phyloP scores from a whole-genome alignment of 1,140 invertebrate genomes.

The Pseudomyrmex dendroicus region DNA sequence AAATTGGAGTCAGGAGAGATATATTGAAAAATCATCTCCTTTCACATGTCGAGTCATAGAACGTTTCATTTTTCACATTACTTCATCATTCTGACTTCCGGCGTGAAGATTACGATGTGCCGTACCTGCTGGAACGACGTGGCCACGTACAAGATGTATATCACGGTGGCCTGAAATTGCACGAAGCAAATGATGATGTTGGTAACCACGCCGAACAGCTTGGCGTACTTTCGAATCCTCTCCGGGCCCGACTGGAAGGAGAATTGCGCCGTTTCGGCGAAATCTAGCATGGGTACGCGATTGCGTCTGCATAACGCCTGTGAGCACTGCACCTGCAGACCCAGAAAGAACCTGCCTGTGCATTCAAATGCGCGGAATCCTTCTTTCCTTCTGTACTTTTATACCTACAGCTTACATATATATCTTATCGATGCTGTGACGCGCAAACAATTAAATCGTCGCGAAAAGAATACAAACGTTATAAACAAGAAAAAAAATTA shows the following conservation, averaged over 20 bases:
- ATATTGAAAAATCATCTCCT: too few relatives aligned
- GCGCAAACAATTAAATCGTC: background rate
- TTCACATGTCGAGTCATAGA: too few relatives aligned
- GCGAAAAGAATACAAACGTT: too few relatives aligned
- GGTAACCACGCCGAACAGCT: slow-evolving; percentile 76
- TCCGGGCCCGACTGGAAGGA: slow-evolving; percentile 85
- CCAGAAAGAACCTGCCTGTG: slow-evolving; percentile 45
- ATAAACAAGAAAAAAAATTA: too few relatives aligned
- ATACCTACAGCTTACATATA: background rate
- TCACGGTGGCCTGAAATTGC: slow-evolving; percentile 71
- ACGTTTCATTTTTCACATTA: slow-evolving; percentile 10
- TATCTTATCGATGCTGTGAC: too few relatives aligned
- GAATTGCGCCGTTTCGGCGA: slow-evolving; percentile 85
- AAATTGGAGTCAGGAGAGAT: background rate
- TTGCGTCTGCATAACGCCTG: slow-evolving; percentile 81
- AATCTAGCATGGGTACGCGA: slow-evolving; percentile 83
- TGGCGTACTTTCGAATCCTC: slow-evolving; percentile 79
- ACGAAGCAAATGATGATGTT: slow-evolving; percentile 76
- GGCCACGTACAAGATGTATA: slow-evolving; percentile 76
- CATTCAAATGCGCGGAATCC: slow-evolving; percentile 13
- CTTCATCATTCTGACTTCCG: slow-evolving; percentile 9
- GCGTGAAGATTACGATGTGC: background rate
- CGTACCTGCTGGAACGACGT: slow-evolving; percentile 78
- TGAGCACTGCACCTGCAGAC: slow-evolving; percentile 81
- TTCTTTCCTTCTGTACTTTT: background rate